Evolutionary conservation across 2,888 invertebrate species (phyloP).

Genomic region (Adelphocoris suturalis): DNA sequence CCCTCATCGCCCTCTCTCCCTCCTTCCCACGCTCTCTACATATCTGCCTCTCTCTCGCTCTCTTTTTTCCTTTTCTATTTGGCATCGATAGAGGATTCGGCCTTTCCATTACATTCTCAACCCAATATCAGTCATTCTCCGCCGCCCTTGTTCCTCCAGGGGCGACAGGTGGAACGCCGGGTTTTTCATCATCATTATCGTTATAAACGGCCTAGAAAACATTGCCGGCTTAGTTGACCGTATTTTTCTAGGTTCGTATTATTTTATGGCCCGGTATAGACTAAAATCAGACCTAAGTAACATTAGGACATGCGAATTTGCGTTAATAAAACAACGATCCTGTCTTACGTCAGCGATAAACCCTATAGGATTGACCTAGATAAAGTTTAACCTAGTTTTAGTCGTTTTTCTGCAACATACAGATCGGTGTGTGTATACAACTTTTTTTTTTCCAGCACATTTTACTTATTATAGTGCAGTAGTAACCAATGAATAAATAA

Average conservation of each 20-base stretch:
- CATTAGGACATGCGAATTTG: too few relatives aligned
- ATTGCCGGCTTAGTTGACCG: neutral
- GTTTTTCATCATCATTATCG: constrained; percentile 10
- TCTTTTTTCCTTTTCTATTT: constrained; percentile 53
- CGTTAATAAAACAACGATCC: too few relatives aligned
- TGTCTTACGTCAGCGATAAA: too few relatives aligned
- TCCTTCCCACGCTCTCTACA: neutral
- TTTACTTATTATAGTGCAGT: too few relatives aligned
- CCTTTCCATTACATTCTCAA: constrained; percentile 2
- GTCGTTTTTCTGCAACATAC: too few relatives aligned
- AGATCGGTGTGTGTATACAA: too few relatives aligned
- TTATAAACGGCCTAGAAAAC: neutral
- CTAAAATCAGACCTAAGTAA: too few relatives aligned
- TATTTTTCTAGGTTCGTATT: neutral
- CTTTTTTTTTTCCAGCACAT: too few relatives aligned
- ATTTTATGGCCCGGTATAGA: too few relatives aligned
- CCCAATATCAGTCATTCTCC: constrained; percentile 35
- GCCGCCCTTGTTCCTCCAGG: constrained; percentile 31
- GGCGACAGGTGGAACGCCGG: neutral
- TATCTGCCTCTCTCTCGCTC: neutral
- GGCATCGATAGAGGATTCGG: neutral
- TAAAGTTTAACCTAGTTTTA: too few relatives aligned
- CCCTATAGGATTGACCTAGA: too few relatives aligned
- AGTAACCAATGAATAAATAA: too few relatives aligned
- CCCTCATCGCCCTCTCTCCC: neutral